These are phyloP conservation scores for Megaceryle maxima DNA, from an alignment of 2,113 vertebrate species.

Conservation along the genomic window DNA sequence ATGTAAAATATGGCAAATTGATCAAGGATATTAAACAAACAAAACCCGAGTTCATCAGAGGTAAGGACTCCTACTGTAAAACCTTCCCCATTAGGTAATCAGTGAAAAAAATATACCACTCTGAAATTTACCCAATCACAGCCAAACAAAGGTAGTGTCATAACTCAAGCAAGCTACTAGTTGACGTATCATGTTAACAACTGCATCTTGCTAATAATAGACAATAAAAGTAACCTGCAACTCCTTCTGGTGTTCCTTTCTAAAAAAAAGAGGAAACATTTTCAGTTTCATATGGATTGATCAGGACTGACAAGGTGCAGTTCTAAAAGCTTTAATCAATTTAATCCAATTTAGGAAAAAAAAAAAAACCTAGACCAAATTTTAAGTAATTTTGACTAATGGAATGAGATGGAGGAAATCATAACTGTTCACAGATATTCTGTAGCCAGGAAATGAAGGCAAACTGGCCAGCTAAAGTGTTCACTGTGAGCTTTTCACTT, in stretches of 20 bases:
- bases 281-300: neutral
- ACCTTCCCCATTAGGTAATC: neutral
- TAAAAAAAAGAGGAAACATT: neutral
- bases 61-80: neutral
- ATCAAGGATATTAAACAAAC: neutral
- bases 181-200: neutral
- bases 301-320: neutral
- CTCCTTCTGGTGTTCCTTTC: neutral
- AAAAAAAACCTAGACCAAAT: neutral
- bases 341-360: constrained; percentile 29
- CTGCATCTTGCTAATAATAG: neutral
- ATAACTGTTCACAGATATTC: constrained; percentile 40
- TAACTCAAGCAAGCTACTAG: neutral
- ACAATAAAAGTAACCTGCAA: neutral
- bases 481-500: constrained; percentile 30
- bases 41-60: neutral
- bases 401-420: constrained; percentile 35
- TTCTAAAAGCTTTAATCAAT: constrained; percentile 6
- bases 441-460: constrained; percentile 44
- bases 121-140: neutral
- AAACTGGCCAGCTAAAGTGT: constrained; percentile 38
- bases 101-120: neutral
- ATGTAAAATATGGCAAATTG: neutral
- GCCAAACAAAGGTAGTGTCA: neutral
- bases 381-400: neutral